phyloP scores from a whole-genome alignment of 2,113 vertebrate genomes.

The Zosterops borbonicus region DNA sequence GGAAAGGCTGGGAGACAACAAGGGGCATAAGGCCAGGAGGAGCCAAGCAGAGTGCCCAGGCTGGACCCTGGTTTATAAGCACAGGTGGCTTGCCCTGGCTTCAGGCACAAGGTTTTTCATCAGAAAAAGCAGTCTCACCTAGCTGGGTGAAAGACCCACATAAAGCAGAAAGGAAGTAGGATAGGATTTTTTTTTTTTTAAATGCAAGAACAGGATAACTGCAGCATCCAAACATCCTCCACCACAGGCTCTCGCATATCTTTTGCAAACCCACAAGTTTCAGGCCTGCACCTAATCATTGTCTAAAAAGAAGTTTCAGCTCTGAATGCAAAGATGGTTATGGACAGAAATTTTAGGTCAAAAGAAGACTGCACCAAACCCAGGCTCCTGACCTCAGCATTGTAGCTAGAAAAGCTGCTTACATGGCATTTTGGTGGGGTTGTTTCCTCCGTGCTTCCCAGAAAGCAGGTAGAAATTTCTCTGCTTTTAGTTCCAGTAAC shows the following conservation, averaged over 20 bases:
- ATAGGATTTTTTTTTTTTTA: background rate
- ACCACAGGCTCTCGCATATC: background rate
- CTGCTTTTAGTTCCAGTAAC: background rate
- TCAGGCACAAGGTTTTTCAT: background rate
- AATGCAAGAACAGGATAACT: background rate
- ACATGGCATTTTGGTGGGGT: accelerated
- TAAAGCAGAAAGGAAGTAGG: background rate
- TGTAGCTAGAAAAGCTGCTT: background rate
- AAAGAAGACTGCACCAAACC: background rate
- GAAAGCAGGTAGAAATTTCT: conserved; percentile 6
- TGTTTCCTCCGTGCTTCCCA: background rate
- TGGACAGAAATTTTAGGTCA: background rate
- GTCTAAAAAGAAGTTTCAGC: background rate
- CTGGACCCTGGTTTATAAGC: background rate
- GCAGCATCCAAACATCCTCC: background rate
- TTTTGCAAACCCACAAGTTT: background rate
- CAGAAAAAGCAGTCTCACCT: background rate
- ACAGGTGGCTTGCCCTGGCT: background rate
- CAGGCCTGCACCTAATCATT: background rate
- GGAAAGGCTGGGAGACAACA: background rate
- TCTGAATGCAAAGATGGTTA: background rate
- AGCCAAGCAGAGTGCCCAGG: background rate
- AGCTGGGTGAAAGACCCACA: background rate
- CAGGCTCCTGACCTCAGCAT: background rate
- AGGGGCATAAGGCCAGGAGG: accelerated